Base-by-base conservation (phyloP, 1,140 invertebrate species). In the Harlomillsia oculata region DNA sequence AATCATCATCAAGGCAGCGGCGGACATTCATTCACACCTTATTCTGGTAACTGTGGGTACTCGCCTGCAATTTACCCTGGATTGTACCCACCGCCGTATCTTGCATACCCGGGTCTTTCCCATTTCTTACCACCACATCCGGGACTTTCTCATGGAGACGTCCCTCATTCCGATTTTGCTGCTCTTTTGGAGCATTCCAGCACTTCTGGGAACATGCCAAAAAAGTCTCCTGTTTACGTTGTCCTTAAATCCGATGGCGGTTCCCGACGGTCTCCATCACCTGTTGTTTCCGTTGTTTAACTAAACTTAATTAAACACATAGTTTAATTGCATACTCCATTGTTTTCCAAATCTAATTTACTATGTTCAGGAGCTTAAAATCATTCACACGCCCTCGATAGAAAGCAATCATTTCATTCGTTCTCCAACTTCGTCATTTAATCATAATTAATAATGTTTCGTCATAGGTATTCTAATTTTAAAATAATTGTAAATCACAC, bases 201-300 rank as follows among this genome's bases (percentile, higher is more conserved):
- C 8, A 14, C 43, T 13, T 25, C 28, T 34, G 18, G 14, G 6
- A 53, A 28, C 26, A 39, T 55, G 5, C 64, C 64, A 8, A 65
- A 65, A 50, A 62, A 60, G 40, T 65, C 64, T 37, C 64, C 64
- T 9, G 64, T 65, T 16, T 65, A 51, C 44, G 60, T 65, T 2
- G 64, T 65, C 29, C 34, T 58, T 13, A 54, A 55, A 28, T 58
- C 56, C 1, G 37, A 45, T 36, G 28, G 51, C 8, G 34, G 34
- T 3, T 41, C 45, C 2, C 21, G 60, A 23, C 20, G 55, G 30
- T 54, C 60, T 8, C 64, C 64, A 11, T 65, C 64, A 29, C 64
- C 64, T 1, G 64, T 60, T 28, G 60, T 65, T 16, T 62, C 64
- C 11, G 64, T 65, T 30, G 60, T 65, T 18, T 65, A 59, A 53